These are phyloP conservation scores for Orthosia incerta DNA, from an alignment of 2,888 invertebrate species.

Conservation along the genomic window DNA sequence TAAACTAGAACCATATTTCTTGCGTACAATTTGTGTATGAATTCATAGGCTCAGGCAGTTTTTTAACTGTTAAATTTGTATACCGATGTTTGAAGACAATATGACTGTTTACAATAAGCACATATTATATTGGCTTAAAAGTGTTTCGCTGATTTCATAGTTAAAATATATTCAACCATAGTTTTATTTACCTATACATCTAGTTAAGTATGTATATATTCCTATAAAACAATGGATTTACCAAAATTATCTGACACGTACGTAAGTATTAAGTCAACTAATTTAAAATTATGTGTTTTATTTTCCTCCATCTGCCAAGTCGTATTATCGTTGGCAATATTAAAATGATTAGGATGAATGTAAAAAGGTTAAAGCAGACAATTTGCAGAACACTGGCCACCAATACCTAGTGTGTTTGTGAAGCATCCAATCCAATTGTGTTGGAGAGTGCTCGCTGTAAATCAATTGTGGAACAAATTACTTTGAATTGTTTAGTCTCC, in stretches of 20 bases:
- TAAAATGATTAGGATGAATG: constrained; percentile 29
- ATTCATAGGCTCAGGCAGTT: neutral
- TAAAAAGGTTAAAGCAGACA: constrained; percentile 25
- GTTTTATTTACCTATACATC: no score
- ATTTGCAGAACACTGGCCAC: constrained; percentile 24
- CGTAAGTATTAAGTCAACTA: constrained; percentile 11
- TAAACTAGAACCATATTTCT: neutral
- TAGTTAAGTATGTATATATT: neutral
- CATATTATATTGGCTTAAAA: neutral
- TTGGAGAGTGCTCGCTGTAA: constrained; percentile 14
- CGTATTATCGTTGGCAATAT: constrained; percentile 7
- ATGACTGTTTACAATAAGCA: neutral
- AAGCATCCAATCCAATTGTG: constrained; percentile 23
- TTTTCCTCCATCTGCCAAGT: constrained; percentile 11
- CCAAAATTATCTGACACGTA: constrained; percentile 1
- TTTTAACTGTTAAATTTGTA: constrained; percentile 1
- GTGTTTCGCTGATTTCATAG: no score
- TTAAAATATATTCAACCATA: neutral
- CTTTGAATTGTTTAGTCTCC: constrained; percentile 21
- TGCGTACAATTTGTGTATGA: neutral
- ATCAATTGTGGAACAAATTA: constrained; percentile 37
- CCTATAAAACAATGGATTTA: constrained; percentile 10
- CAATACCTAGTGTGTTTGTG: constrained; percentile 13
- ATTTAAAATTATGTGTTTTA: constrained; percentile 14
- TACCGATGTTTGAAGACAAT: neutral